phyloP scores from a whole-genome alignment of 2,113 vertebrate species.

The Sapayoa aenigma region DNA sequence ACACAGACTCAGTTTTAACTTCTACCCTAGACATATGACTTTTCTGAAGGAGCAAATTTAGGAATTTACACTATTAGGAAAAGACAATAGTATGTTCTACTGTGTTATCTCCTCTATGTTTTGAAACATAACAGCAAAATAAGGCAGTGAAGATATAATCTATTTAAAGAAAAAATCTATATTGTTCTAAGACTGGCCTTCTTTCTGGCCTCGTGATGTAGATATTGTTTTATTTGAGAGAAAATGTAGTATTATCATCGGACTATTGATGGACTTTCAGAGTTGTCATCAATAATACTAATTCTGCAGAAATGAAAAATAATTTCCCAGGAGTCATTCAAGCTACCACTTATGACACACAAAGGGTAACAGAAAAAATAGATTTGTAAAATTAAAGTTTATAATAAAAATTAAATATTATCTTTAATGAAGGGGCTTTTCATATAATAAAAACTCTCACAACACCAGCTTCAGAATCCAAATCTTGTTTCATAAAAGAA shows the following conservation, averaged over 20 bases:
- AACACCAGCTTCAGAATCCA: background rate
- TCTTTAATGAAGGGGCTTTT: background rate
- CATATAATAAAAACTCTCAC: background rate
- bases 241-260: background rate
- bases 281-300: background rate
- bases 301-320: conserved; percentile 12
- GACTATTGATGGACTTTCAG: background rate
- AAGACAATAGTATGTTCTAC: background rate
- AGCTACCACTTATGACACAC: background rate
- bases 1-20: background rate
- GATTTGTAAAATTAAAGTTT: background rate
- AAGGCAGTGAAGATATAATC: background rate
- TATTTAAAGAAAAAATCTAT: background rate
- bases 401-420: background rate
- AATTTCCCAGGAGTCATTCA: background rate
- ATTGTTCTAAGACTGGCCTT: background rate
- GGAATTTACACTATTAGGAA: background rate
- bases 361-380: background rate
- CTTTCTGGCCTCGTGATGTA: background rate
- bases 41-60: background rate
- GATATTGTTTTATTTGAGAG: background rate
- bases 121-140: background rate
- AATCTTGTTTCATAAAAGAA: background rate
- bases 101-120: background rate
- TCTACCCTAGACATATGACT: background rate